Evolutionary conservation across 2,113 vertebrate genomes (phyloP).

Genomic region (Dicaeum eximium): DNA sequence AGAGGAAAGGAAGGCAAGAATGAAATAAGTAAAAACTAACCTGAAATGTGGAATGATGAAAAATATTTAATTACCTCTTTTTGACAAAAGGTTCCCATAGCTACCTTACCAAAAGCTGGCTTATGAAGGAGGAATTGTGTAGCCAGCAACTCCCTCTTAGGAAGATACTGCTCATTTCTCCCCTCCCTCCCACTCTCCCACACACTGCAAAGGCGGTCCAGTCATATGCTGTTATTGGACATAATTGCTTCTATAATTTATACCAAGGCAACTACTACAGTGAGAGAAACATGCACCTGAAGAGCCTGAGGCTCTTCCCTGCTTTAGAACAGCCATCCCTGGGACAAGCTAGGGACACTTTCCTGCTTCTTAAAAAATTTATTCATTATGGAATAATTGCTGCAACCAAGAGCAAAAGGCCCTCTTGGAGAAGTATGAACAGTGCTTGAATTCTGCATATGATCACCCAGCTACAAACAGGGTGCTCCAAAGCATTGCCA

Average conservation of each 20-base stretch:
- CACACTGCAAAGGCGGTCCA: not conserved
- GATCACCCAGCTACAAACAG: not conserved
- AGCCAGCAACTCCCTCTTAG: not conserved
- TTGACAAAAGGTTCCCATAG: not conserved
- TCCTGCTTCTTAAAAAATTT: not conserved
- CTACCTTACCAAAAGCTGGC: not conserved
- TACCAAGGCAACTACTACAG: not conserved
- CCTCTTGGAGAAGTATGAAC: not conserved
- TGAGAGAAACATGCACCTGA: not conserved
- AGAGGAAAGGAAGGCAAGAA: not conserved
- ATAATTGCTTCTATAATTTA: not conserved
- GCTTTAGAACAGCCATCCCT: not conserved
- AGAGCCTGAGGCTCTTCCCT: not conserved
- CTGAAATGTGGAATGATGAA: not conserved
- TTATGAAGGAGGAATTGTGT: fast-evolving
- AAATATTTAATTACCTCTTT: not conserved
- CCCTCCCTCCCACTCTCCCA: not conserved
- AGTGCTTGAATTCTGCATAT: fast-evolving
- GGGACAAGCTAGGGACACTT: not conserved
- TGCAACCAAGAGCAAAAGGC: not conserved
- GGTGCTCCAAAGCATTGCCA: not conserved
- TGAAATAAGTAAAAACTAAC: not conserved
- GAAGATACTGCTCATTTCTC: not conserved
- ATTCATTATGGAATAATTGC: not conserved
- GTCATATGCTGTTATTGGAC: fast-evolving